Conservation (phyloP, 2,113 vertebrate species). For the Hoplias malabaricus region DNA sequence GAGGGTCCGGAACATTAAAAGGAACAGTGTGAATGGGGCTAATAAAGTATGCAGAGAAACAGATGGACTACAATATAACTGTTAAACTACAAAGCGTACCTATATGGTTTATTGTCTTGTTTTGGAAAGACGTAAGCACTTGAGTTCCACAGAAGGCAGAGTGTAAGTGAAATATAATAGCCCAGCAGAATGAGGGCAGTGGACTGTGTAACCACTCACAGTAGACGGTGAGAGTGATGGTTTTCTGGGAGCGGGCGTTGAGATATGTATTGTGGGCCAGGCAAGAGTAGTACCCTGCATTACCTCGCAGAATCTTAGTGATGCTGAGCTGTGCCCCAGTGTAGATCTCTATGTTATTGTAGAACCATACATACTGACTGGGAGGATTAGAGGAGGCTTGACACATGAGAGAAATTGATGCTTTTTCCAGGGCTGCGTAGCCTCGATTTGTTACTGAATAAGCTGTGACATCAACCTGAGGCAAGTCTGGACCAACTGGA, state of each 20-base stretch:
- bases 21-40: not conserved
- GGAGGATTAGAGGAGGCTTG: conserved; percentile 83
- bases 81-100: too few species aligned
- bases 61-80: too few species aligned
- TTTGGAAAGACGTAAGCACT: not conserved
- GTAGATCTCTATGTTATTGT: conserved; percentile 81
- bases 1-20: too few species aligned
- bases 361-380: conserved; percentile 86
- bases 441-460: conserved; percentile 74
- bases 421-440: conserved; percentile 80
- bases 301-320: conserved; percentile 71
- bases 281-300: conserved; percentile 86
- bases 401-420: conserved; percentile 83
- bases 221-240: conserved; percentile 82
- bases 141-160: not conserved
- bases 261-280: conserved; percentile 82
- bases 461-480: conserved; percentile 80
- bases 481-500: conserved; percentile 83
- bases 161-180: not conserved
- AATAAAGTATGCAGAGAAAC: too few species aligned
- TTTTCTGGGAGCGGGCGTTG: conserved; percentile 79
- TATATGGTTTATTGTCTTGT: too few species aligned
- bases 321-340: conserved; percentile 77
- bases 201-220: conserved; percentile 77
- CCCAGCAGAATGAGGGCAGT: not conserved